Evolutionary conservation across 2,888 invertebrate genomes (phyloP), one percentile per base, ranked within the genome.

Genomic region (Scrobipalpa atriplicella): DNA sequence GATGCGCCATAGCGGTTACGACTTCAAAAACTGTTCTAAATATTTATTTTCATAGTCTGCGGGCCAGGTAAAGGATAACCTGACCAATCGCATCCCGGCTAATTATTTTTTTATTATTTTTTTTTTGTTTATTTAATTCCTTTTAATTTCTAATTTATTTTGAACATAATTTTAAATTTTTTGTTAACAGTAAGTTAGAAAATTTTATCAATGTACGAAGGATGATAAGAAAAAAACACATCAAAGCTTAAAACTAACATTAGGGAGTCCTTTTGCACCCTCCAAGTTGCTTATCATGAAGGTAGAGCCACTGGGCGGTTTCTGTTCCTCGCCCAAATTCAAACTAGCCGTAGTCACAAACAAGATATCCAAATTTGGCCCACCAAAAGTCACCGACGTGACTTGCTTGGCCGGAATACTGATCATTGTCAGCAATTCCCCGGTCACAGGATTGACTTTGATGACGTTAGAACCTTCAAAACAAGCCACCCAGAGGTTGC

Each of bases 401-500:
- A 94, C 93, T 64, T 95, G 95, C 16, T 94, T 93, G n/a, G 94
- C 94, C 0, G 96, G 96, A 64, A 96, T 88, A 11, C 90, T 82
- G 10, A 96, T 85, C 69, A 92, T 91, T 67, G 93, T 86, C 3
- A 96, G 84, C 0, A 96, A 82, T 70, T 93, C 90, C 43, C 94
- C 90, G 39, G 85, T 81, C 5, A 78, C 80, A 0, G 95, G 94
- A 77, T 95, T 93, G 29, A 95, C 86, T 80, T 94, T 87, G 18
- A 94, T 70, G 0, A 93, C 89, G 3, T 66, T 70, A 18, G 10
- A 92, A 81, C 95, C 96, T 71, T 94, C 94, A 78, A 95, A 97
- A 78, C 95, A 95, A 62, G 96, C 96, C 56, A 97, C 94, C 95
- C 96, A 97, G 5, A 97, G 88, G 81, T 95, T 95, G 3, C 95